Percentiles rank a stretch among this genome's conserved stretches.
Evolutionary conservation across 1,140 invertebrate genomes (phyloP).

Genomic region (Eupeodes corollae): DNA sequence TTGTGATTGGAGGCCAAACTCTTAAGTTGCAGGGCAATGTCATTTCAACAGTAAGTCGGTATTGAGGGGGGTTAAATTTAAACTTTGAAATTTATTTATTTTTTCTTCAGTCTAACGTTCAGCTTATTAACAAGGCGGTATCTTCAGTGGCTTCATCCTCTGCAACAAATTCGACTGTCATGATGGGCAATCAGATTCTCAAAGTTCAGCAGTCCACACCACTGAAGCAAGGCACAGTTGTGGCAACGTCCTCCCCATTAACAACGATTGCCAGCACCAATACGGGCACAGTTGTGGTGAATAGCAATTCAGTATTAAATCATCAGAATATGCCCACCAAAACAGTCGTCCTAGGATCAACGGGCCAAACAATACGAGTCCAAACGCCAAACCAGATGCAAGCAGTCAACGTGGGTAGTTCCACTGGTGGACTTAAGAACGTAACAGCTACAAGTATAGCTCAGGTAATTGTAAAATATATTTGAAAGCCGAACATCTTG

Average conservation of each 20-base stretch:
- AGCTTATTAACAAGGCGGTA: constrained; percentile 5
- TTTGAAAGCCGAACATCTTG: not conserved
- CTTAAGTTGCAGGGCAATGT: constrained; percentile 24
- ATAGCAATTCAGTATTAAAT: constrained; percentile 1
- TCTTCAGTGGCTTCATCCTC: constrained; percentile 4
- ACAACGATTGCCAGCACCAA: constrained; percentile 2
- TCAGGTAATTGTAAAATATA: not conserved
- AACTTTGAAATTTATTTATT: not conserved
- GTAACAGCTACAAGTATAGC: not conserved
- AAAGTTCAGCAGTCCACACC: constrained; percentile 18
- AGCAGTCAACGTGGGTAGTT: not conserved
- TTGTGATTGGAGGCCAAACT: constrained; percentile 35
- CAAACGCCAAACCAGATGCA: constrained; percentile 5
- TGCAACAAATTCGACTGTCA: constrained; percentile 27
- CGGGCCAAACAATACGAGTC: constrained; percentile 24
- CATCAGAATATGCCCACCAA: constrained; percentile 6
- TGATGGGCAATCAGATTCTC: constrained; percentile 38
- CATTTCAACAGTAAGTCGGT: not conserved
- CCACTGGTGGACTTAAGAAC: not conserved
- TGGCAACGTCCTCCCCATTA: not conserved
- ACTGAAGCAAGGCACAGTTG: constrained; percentile 1
- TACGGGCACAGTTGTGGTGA: not conserved
- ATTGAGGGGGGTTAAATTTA: no score
- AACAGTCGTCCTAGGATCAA: constrained; percentile 22
- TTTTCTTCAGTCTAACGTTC: constrained; percentile 11